phyloP scores from a whole-genome alignment of 2,113 vertebrate species.

The Oriolus oriolus region DNA sequence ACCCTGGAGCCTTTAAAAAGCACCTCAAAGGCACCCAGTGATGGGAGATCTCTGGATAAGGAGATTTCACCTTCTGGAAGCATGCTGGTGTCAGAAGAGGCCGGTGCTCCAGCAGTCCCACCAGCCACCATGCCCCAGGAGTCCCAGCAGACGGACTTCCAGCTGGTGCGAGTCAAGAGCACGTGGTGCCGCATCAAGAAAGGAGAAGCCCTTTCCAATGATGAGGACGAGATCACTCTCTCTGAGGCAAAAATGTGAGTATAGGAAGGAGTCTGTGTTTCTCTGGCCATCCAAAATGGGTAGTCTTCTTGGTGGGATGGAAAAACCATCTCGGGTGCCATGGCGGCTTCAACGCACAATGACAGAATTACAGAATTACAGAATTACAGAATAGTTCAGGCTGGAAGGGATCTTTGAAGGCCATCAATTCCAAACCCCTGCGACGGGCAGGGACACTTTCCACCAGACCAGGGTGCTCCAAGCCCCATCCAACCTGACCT shows the following conservation, averaged over 20 bases:
- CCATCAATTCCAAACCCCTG: neutral
- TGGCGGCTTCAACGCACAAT: fast-evolving
- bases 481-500: neutral
- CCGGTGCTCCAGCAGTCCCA: neutral
- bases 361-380: neutral
- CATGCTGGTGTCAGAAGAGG: conserved; percentile 16
- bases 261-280: neutral
- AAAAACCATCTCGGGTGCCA: neutral
- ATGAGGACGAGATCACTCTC: conserved; percentile 38
- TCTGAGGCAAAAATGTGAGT: conserved; percentile 83
- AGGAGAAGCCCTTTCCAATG: conserved; percentile 8
- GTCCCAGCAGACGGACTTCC: conserved; percentile 67
- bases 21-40: neutral
- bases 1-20: conserved; percentile 52
- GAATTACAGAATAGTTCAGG: neutral
- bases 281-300: neutral
- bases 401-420: neutral
- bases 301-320: neutral
- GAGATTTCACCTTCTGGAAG: neutral
- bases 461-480: neutral
- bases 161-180: conserved; percentile 72
- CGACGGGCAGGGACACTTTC: neutral
- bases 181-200: conserved; percentile 72
- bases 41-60: neutral
- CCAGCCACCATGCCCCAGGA: neutral